phyloP scores from a whole-genome alignment of 2,113 vertebrate genomes.

The Otocyon megalotis region DNA sequence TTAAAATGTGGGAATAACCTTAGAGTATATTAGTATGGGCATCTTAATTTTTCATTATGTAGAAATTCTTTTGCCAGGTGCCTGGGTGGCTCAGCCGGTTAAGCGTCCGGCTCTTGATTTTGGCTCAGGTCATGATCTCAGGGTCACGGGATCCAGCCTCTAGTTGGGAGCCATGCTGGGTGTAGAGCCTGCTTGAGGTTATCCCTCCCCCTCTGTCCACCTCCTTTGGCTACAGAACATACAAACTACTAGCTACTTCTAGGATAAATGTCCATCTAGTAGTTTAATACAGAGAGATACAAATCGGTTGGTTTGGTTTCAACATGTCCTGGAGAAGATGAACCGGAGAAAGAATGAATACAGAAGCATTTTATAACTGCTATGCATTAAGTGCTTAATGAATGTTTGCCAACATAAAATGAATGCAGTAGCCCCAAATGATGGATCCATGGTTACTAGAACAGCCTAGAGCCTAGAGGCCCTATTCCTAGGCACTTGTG shows the following conservation, averaged over 20 bases:
- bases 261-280: not conserved
- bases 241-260: not conserved
- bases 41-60: not conserved
- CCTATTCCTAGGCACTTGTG: not conserved
- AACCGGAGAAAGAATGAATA: not conserved
- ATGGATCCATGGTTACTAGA: not conserved
- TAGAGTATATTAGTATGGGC: not conserved
- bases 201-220: not conserved
- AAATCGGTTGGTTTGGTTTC: not conserved
- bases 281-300: constrained; percentile 25
- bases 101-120: not conserved
- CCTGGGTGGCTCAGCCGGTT: not conserved
- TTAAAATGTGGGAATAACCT: not conserved
- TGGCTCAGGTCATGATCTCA: not conserved
- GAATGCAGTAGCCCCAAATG: not conserved
- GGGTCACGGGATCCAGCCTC: not conserved
- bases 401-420: not conserved
- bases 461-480: not conserved
- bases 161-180: not conserved
- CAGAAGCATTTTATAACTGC: not conserved
- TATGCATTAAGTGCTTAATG: not conserved
- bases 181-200: not conserved
- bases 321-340: not conserved
- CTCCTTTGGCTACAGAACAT: not conserved
- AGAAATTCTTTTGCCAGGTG: not conserved